These are phyloP conservation scores for Dexiosoma caninum DNA, from an alignment of 2,888 invertebrate genomes.

Conservation along the genomic window DNA sequence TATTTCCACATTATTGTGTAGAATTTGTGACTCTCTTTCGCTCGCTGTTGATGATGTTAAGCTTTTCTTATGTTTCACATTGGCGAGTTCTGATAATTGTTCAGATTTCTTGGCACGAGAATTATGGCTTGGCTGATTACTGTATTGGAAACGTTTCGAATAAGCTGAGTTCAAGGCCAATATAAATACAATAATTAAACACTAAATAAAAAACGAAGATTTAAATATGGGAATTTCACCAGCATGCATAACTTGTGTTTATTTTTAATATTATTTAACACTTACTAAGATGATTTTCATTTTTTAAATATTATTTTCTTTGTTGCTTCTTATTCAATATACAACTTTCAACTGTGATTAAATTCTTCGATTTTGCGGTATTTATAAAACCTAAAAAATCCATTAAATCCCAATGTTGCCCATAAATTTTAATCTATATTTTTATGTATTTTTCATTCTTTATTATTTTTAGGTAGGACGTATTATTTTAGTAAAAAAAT, in stretches of 20 bases:
- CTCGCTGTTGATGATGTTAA: background rate
- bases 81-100: slow-evolving; percentile 16
- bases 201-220: slow-evolving; percentile 27
- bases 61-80: slow-evolving; percentile 4
- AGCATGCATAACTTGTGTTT: background rate
- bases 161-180: slow-evolving; percentile 50
- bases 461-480: slow-evolving; percentile 40
- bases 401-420: slow-evolving; percentile 40
- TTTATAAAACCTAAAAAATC: slow-evolving; percentile 51
- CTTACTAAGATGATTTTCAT: slow-evolving; percentile 53
- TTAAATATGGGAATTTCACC: background rate
- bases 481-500: slow-evolving; percentile 19
- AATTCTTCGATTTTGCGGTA: slow-evolving; percentile 42
- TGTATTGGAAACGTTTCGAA: slow-evolving; percentile 29
- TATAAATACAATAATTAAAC: slow-evolving; percentile 43
- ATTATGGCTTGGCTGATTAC: background rate
- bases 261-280: slow-evolving; percentile 17
- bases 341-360: slow-evolving; percentile 36
- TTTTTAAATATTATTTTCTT: slow-evolving; percentile 21
- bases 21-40: slow-evolving; percentile 68
- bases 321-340: slow-evolving; percentile 43
- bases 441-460: slow-evolving; percentile 7
- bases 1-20: slow-evolving; percentile 68
- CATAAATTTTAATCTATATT: slow-evolving; percentile 55
- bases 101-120: slow-evolving; percentile 5